Percentiles rank a stretch among this genome's conserved stretches.
These are phyloP conservation scores for Epistrophe eligans DNA, from an alignment of 2,888 invertebrate genomes.

Conservation along the genomic window DNA sequence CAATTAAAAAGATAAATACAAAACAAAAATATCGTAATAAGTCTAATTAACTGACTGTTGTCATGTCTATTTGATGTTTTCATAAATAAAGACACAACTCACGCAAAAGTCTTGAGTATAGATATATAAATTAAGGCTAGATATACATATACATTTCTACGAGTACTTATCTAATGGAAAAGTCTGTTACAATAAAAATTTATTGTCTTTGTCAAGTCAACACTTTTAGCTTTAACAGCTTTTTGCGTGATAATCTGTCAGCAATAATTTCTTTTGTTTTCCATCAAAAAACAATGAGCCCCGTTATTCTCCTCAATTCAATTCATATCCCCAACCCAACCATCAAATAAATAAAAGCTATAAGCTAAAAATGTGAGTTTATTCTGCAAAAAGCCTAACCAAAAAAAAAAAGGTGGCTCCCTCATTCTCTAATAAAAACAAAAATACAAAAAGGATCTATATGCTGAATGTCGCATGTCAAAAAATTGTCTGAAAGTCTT, in stretches of 20 bases:
- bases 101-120: background rate
- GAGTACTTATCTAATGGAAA: background rate
- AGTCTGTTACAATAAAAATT: slow-evolving; percentile 16
- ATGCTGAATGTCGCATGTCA: slow-evolving; percentile 41
- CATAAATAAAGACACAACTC: background rate
- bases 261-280: slow-evolving; percentile 44
- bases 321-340: background rate
- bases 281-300: background rate
- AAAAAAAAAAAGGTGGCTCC: background rate
- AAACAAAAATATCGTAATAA: too few relatives aligned
- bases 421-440: background rate
- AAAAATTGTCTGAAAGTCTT: slow-evolving; percentile 17
- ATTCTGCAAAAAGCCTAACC: background rate
- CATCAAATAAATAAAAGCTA: background rate
- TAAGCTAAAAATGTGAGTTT: background rate
- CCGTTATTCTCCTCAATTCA: background rate
- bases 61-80: background rate
- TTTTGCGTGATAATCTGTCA: slow-evolving; percentile 58
- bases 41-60: background rate
- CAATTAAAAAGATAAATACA: too few relatives aligned
- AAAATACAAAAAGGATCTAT: background rate
- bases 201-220: slow-evolving; percentile 37
- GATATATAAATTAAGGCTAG: too few relatives aligned
- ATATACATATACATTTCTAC: too few relatives aligned
- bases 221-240: slow-evolving; percentile 20